Evolutionary conservation across 2,113 vertebrate genomes (phyloP), one percentile per base, ranked within the genome.

Genomic region (Neodontobutis hainanensis): DNA sequence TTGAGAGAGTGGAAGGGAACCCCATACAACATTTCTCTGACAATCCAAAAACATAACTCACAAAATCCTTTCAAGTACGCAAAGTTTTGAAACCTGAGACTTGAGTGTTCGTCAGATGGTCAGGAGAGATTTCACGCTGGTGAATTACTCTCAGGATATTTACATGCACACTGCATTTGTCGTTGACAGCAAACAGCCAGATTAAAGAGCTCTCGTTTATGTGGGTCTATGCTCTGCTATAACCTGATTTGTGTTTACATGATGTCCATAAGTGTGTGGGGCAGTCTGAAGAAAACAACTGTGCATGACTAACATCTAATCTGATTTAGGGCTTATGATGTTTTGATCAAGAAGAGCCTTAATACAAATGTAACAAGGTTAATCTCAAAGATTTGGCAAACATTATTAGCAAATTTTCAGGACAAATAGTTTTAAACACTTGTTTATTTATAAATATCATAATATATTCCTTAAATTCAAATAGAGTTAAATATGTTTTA

Each of bases 221-320:
- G 15, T 27, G 43, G 49, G 46, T 52, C 8, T 32, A 10, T 42
- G 42, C 32, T 65, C 11, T 11, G 11, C 12, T 32, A 6, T 61
- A 65, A 77, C 57, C 57, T 36, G 61, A 70, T 70, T 66, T 53
- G 8, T 4, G 58, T 68, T 65, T 57, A 64, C 70, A 11, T 14
- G 8, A 47, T 52, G 19, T 32, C 5, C 43, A 14, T 9, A 46
- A 34, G 63, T 42, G 19, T 11, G 16, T 27, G 4, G 11, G 10
- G 36, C 11, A 32, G 11, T 27, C 14, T 27, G 5, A 34, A 65
- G 11, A 32, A 38, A 55, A 35, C 27, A 15, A 44, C 9, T 40
- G 44, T 3, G 32, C 15, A n/a, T 61, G 5, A 53, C 11, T 12
- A 4, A 44, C 5, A 16, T 10, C 1, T 19, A 5, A 44, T 46